These are phyloP conservation scores for Nephrotoma flavescens DNA, from an alignment of 2,888 invertebrate genomes.

Conservation along the genomic window DNA sequence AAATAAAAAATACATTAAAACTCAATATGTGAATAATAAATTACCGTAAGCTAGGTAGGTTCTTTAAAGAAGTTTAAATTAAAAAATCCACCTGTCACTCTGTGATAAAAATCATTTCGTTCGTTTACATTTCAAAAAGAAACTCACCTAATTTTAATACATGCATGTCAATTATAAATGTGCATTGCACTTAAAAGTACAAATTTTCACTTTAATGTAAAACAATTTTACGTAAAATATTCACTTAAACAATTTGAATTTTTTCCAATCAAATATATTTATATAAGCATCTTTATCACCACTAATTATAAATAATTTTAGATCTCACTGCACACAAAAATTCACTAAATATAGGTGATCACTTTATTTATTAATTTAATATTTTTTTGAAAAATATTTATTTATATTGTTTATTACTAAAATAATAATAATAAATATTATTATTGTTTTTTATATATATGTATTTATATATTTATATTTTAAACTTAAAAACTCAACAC, in stretches of 20 bases:
- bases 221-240: not conserved
- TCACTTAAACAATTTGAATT: not conserved
- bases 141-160: slow-evolving; percentile 15
- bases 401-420: not conserved
- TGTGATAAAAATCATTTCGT: not conserved
- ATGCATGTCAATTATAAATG: slow-evolving; percentile 10
- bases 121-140: not conserved
- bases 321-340: not conserved
- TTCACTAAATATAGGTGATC: not conserved
- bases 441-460: not conserved
- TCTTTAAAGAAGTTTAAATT: not conserved
- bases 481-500: not conserved
- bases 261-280: not conserved
- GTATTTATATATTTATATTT: not conserved
- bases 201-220: not conserved
- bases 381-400: not conserved
- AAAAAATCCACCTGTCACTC: not conserved
- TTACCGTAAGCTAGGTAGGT: not conserved
- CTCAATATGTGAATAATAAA: not conserved
- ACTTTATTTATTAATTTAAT: not conserved
- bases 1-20: not conserved
- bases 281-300: not conserved
- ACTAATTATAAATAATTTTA: not conserved
- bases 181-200: not conserved
- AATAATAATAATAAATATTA: not conserved